Conservation (phyloP, 2,888 invertebrate genomes). For the Stenolophus ochropezus region DNA sequence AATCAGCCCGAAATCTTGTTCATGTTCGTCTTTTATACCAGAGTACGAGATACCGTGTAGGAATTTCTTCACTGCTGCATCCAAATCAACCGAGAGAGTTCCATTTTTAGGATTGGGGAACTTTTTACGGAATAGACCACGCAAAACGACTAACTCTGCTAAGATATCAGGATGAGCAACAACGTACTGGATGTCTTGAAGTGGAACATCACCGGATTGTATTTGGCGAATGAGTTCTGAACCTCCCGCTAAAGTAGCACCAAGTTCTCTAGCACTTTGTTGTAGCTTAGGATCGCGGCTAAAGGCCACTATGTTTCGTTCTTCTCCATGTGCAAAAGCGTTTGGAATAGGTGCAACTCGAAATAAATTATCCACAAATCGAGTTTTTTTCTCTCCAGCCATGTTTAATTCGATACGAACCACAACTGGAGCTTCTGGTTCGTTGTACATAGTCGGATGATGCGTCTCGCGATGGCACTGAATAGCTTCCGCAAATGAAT, state of each 20-base stretch:
- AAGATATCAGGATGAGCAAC: conserved; percentile 88
- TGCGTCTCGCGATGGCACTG: conserved; percentile 86
- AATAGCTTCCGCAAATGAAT: conserved; percentile 85
- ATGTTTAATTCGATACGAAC: conserved; percentile 88
- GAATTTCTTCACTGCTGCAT: conserved; percentile 78
- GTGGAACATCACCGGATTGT: conserved; percentile 81
- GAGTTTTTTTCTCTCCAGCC: conserved; percentile 82
- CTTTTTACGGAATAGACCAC: conserved; percentile 85
- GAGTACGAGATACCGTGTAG: conserved; percentile 82
- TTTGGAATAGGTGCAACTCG: conserved; percentile 81
- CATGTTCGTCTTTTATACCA: conserved; percentile 80
- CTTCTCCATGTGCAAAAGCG: conserved; percentile 81
- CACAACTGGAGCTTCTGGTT: conserved; percentile 81
- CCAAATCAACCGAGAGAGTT: conserved; percentile 81
- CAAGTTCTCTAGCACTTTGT: conserved; percentile 79
- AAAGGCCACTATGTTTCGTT: conserved; percentile 83
- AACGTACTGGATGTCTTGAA: conserved; percentile 83
- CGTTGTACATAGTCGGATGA: conserved; percentile 88
- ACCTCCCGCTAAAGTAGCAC: conserved; percentile 85
- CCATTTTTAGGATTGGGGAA: conserved; percentile 83
- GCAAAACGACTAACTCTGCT: conserved; percentile 83
- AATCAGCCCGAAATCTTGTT: conserved; percentile 82
- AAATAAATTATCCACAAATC: conserved; percentile 81
- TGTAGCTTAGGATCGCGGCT: conserved; percentile 80
- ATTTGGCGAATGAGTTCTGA: conserved; percentile 85